Percentiles rank a stretch among this genome's conserved stretches.
Conservation (phyloP, 2,888 invertebrate genomes). For the Sminthurides aquaticus region DNA sequence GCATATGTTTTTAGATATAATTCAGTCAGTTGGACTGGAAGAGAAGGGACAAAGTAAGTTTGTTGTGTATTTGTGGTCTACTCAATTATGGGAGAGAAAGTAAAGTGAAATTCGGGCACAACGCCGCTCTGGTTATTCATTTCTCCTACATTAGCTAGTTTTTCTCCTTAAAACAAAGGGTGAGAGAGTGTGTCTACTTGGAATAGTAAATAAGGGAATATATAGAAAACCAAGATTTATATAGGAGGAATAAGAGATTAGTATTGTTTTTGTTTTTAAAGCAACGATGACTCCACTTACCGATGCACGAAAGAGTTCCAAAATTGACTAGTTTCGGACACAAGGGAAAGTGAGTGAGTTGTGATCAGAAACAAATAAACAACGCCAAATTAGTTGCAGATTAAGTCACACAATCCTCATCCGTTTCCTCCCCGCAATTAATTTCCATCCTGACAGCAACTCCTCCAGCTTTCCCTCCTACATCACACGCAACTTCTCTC, state of each 20-base stretch:
- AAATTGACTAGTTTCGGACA: slow-evolving; percentile 73
- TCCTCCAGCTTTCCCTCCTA: background rate
- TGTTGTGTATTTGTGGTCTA: too few relatives aligned
- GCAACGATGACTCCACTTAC: slow-evolving; percentile 61
- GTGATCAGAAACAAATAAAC: slow-evolving; percentile 44
- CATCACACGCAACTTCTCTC: background rate
- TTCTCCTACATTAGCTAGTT: too few relatives aligned
- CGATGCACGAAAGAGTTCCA: slow-evolving; percentile 97
- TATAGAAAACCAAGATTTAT: too few relatives aligned
- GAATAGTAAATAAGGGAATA: too few relatives aligned
- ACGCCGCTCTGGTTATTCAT: too few relatives aligned
- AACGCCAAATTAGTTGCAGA: slow-evolving; percentile 43
- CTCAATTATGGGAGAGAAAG: too few relatives aligned
- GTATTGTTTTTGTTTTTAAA: slow-evolving; percentile 6
- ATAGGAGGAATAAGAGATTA: slow-evolving; percentile 17
- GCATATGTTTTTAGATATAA: too few relatives aligned
- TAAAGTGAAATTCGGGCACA: too few relatives aligned
- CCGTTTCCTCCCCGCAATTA: background rate
- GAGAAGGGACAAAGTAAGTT: too few relatives aligned
- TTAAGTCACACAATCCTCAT: slow-evolving; percentile 24
- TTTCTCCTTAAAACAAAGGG: too few relatives aligned
- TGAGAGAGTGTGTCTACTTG: too few relatives aligned
- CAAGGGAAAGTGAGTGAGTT: slow-evolving; percentile 44
- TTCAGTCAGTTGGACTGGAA: too few relatives aligned
- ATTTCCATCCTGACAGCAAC: background rate